These are phyloP conservation scores for Tetranychus piercei DNA, from an alignment of 2,888 invertebrate genomes.

Conservation along the genomic window DNA sequence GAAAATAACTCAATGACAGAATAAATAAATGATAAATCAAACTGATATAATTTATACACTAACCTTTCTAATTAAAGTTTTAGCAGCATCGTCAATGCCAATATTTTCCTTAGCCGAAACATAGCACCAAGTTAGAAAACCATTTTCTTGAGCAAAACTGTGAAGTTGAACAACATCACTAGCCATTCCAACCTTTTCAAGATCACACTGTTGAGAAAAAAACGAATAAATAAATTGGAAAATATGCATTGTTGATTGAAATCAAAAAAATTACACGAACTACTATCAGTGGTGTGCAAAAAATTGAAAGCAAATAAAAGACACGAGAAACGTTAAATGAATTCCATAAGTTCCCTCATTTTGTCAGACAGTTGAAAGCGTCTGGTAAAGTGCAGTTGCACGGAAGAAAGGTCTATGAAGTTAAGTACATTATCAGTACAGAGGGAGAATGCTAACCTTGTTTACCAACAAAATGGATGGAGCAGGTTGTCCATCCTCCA, in stretches of 20 bases:
- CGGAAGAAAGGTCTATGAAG: not conserved
- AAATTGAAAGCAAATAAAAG: too few relatives aligned
- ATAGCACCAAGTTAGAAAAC: slow-evolving; percentile 85
- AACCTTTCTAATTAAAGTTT: slow-evolving; percentile 48
- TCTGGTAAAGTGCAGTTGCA: not conserved
- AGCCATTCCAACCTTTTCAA: not conserved
- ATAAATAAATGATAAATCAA: not conserved
- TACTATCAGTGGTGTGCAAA: too few relatives aligned
- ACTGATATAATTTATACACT: not conserved
- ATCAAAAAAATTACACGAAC: too few relatives aligned
- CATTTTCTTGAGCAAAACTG: slow-evolving; percentile 74
- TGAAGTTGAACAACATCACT: slow-evolving; percentile 50
- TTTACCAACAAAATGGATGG: slow-evolving; percentile 89
- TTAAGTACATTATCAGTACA: not conserved
- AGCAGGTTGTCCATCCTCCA: slow-evolving; percentile 79
- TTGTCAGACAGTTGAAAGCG: not conserved
- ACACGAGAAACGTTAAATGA: too few relatives aligned
- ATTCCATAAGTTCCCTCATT: not conserved
- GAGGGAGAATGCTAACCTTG: slow-evolving; percentile 39
- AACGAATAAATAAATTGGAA: too few relatives aligned
- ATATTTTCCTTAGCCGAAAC: slow-evolving; percentile 90
- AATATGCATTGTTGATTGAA: not conserved
- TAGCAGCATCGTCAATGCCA: slow-evolving; percentile 85
- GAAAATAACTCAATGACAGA: not conserved
- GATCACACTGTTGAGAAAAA: not conserved